Evolutionary conservation across 2,797 vertebrate genomes (phyloP), one percentile per base, ranked within the genome.

Genomic region (Amphiprion clarkii): DNA sequence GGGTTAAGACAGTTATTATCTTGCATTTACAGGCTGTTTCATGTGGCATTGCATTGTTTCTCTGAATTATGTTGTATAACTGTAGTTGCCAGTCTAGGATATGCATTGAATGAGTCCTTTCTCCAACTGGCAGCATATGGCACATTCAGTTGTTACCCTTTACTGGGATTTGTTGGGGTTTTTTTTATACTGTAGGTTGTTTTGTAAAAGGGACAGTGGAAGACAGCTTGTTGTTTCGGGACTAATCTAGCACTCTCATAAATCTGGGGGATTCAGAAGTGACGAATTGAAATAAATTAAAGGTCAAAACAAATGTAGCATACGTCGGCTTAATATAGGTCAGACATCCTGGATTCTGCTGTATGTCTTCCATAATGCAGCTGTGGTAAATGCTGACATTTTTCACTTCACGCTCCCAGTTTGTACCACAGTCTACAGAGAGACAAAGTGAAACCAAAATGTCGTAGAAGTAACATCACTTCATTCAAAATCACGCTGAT

Each of bases 1-100:
- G 67, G 72, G 68, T 71, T 48, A 73, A 62, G 33, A 33, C 33
- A 70, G 58, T 78, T 53, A 74, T 75, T 44, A 29, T 68, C 54
- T 58, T 49, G 33, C 55, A 51, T 51, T 66, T 36, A 29, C 42
- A 23, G 48, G 58, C 46, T 21, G 46, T 65, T 81, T 76, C 23
- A 54, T 78, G 36, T 40, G 63, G 71, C 36, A 67, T 52, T 63
- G 68, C 51, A 57, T 59, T 23, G 42, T 62, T 67, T 54, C 48
- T 52, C 21, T 71, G 16, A 68, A 31, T 29, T 66, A 39, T 23
- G 59, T 11, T 53, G 48, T 36, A 33, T 33, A 55, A 68, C 49
- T 52, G 40, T 54, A 6, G 33, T 23, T 70, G 9, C 17, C n/a
- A 25, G 63, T 67, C 36, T 11, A n/a, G 51, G 40, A 48, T 57